These are phyloP conservation scores for Lissonota sp. DNA, from an alignment of 2,888 invertebrate species.

Conservation along the genomic window DNA sequence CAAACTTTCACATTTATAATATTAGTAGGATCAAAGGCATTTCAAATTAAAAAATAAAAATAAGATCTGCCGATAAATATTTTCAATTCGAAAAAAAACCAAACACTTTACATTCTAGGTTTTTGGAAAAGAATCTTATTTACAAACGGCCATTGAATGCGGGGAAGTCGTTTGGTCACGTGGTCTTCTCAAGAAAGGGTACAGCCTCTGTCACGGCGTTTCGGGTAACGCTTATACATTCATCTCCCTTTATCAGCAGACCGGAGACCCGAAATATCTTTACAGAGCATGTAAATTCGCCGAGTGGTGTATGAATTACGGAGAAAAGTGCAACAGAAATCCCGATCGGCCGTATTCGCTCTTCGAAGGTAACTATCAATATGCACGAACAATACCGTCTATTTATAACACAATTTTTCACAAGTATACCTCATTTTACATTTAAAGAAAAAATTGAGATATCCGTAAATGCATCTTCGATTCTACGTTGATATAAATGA, in stretches of 20 bases:
- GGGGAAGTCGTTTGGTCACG: constrained; percentile 93
- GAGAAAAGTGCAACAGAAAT: constrained; percentile 85
- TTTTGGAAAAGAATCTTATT: constrained; percentile 88
- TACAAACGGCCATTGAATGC: constrained; percentile 88
- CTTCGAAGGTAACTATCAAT: constrained; percentile 88
- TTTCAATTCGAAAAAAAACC: constrained; percentile 16
- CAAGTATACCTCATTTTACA: too few species aligned
- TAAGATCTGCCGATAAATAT: background rate
- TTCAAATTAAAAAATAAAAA: too few species aligned
- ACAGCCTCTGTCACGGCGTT: constrained; percentile 95
- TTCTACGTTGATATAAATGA: constrained; percentile 25
- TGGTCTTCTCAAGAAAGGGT: constrained; percentile 93
- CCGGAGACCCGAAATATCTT: constrained; percentile 89
- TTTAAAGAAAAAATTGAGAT: too few species aligned
- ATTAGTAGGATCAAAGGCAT: background rate
- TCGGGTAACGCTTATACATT: constrained; percentile 95
- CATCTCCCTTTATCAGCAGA: constrained; percentile 91
- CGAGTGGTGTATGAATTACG: constrained; percentile 92
- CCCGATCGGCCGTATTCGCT: constrained; percentile 93
- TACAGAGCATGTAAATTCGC: constrained; percentile 92
- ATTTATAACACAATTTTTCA: too few species aligned
- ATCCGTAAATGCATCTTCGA: too few species aligned
- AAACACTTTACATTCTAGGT: constrained; percentile 84
- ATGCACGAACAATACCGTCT: too few species aligned
- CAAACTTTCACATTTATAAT: constrained; percentile 7